These are phyloP conservation scores for Bibio marci DNA, from an alignment of 2,888 invertebrate genomes.

Conservation along the genomic window DNA sequence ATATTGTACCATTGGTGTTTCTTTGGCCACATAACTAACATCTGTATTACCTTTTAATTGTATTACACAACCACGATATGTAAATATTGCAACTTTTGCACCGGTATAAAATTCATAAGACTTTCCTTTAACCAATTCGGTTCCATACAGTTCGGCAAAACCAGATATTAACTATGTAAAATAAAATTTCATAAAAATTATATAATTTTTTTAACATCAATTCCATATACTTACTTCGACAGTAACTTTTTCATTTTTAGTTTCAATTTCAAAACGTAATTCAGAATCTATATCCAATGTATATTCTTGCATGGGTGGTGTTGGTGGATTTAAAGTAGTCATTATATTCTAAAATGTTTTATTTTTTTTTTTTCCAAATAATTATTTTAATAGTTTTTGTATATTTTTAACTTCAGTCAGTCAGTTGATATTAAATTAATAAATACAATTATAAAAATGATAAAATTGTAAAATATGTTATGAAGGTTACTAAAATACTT, in stretches of 20 bases:
- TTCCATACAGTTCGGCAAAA: constrained; percentile 90
- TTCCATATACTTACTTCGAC: constrained; percentile 40
- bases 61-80: constrained; percentile 86
- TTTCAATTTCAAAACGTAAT: constrained; percentile 87
- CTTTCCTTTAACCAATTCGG: constrained; percentile 85
- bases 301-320: constrained; percentile 36
- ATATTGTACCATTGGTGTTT: constrained; percentile 93
- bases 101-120: constrained; percentile 77
- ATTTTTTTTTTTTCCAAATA: too few relatives aligned
- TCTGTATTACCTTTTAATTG: constrained; percentile 79
- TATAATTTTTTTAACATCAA: not conserved
- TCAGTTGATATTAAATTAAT: too few relatives aligned
- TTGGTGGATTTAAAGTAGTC: not conserved
- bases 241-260: constrained; percentile 64
- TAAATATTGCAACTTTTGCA: constrained; percentile 88
- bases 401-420: too few relatives aligned
- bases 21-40: constrained; percentile 86
- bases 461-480: too few relatives aligned
- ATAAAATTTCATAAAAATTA: too few relatives aligned
- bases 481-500: too few relatives aligned
- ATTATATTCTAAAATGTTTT: too few relatives aligned
- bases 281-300: constrained; percentile 77
- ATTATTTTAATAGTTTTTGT: too few relatives aligned
- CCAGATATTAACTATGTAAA: constrained; percentile 60
- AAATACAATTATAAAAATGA: too few relatives aligned